These are phyloP conservation scores for Epinephelus lanceolatus DNA, from an alignment of 2,113 vertebrate species.

Conservation along the genomic window DNA sequence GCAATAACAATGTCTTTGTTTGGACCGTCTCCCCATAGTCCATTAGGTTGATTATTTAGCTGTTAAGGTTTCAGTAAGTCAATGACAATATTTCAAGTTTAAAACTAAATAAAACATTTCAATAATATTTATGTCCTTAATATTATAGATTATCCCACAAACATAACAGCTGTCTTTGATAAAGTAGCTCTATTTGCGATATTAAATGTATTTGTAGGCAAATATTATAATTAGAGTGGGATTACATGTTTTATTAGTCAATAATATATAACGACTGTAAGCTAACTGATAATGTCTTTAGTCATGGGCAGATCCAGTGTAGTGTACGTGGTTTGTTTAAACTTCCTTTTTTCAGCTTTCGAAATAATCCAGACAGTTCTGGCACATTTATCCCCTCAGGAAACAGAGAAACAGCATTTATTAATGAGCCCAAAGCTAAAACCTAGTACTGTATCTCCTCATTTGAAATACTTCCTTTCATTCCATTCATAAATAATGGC, in stretches of 20 bases:
- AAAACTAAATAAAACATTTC: background rate
- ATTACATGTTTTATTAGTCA: background rate
- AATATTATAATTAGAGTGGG: background rate
- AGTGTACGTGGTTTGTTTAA: background rate
- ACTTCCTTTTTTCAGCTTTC: background rate
- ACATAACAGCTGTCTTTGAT: background rate
- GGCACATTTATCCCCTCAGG: constrained; percentile 15
- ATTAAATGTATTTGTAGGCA: background rate
- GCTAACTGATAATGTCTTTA: background rate
- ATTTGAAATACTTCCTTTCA: background rate
- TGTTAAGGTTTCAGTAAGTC: background rate
- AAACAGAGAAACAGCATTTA: constrained; percentile 1
- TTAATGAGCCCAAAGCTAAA: background rate
- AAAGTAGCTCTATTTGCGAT: background rate
- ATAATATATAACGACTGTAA: background rate
- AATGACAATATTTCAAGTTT: background rate
- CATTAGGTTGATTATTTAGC: background rate
- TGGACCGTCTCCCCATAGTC: background rate
- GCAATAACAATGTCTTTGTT: background rate
- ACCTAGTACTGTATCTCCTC: background rate
- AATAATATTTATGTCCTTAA: background rate
- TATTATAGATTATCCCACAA: background rate
- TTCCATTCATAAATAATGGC: constrained; percentile 36
- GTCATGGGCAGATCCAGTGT: background rate
- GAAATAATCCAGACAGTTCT: constrained; percentile 29